These are phyloP conservation scores for Rostratula benghalensis DNA, from an alignment of 2,113 vertebrate species.

Conservation along the genomic window DNA sequence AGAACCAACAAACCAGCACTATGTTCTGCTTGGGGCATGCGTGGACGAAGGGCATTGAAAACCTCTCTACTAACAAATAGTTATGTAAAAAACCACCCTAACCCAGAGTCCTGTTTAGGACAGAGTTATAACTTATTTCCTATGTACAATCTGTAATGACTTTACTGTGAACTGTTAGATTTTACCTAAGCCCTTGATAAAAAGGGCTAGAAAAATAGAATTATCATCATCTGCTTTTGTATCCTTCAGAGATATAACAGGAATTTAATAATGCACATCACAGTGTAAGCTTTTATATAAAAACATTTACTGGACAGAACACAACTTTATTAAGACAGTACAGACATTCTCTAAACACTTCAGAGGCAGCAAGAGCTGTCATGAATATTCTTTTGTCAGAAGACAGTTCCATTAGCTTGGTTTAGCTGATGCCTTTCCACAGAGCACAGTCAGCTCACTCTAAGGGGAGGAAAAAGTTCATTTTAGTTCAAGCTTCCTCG, in stretches of 20 bases:
- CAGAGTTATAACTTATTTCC: background rate
- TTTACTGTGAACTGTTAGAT: background rate
- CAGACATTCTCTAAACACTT: background rate
- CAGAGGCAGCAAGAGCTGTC: background rate
- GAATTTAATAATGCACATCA: background rate
- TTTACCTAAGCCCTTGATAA: background rate
- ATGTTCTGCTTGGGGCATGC: background rate
- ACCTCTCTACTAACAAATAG: background rate
- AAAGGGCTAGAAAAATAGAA: background rate
- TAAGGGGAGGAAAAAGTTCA: background rate
- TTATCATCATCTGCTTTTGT: background rate
- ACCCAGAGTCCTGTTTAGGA: background rate
- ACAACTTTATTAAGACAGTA: conserved; percentile 34
- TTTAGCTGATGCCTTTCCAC: conserved; percentile 66
- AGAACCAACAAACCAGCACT: background rate
- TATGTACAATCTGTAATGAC: background rate
- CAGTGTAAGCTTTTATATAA: background rate
- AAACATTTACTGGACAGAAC: background rate
- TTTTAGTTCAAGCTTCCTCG: background rate
- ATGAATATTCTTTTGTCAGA: background rate
- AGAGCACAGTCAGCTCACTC: conserved; percentile 67
- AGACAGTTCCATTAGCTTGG: background rate
- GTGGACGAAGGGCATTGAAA: background rate
- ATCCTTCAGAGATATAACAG: background rate
- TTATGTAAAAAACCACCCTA: background rate